These are phyloP conservation scores for Hypsibius dujardini DNA, from an alignment of 1,140 invertebrate genomes.

Conservation along the genomic window DNA sequence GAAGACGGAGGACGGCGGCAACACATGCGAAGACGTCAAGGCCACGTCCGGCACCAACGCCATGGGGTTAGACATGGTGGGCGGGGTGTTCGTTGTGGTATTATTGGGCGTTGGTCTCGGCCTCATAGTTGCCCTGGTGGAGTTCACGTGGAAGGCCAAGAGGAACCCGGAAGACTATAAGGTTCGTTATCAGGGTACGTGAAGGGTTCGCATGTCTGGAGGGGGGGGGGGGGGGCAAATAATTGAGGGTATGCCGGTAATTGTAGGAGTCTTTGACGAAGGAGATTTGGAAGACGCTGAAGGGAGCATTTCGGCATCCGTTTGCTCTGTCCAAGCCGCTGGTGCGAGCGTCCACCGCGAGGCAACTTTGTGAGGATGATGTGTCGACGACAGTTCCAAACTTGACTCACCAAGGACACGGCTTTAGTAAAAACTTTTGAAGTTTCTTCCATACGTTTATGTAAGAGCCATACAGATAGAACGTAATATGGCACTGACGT, in stretches of 20 bases:
- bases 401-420: not conserved
- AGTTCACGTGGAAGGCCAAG: conserved; percentile 62
- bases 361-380: not conserved
- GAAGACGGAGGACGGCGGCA: conserved; percentile 18
- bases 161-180: conserved; percentile 56
- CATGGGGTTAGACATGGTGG: conserved; percentile 31
- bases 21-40: conserved; percentile 15
- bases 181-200: conserved; percentile 34
- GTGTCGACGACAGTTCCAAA: not conserved
- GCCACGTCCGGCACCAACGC: conserved; percentile 23
- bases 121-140: conserved; percentile 40
- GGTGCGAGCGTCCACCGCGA: not conserved
- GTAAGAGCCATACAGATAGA: too few relatives aligned
- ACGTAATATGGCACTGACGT: too few relatives aligned
- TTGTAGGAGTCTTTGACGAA: conserved; percentile 3
- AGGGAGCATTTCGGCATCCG: not conserved
- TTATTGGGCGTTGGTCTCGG: conserved; percentile 34
- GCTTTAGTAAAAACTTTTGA: too few relatives aligned
- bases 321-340: not conserved
- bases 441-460: too few relatives aligned
- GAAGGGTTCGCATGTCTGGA: too few relatives aligned
- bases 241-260: not conserved
- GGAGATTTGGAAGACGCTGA: not conserved
- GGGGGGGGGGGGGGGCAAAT: too few relatives aligned
- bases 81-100: conserved; percentile 39